Base-by-base conservation (phyloP, 2,797 vertebrate species). In the Parauchenoglanis ngamensis region DNA sequence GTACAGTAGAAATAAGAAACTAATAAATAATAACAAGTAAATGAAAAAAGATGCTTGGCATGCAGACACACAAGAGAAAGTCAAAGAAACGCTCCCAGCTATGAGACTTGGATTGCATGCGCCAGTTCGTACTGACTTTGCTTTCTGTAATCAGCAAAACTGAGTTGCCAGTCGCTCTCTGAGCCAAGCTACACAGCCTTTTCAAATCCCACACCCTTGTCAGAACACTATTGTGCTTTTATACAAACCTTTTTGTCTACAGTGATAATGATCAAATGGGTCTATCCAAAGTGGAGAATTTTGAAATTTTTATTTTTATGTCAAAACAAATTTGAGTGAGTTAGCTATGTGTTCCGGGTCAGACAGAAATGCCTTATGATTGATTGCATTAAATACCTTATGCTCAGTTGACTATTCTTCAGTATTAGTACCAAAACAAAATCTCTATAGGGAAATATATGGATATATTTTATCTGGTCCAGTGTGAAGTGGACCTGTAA, bases 1-100 rank as follows among this genome's bases (percentile, higher is more conserved):
- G n/a, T 73, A 80, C 86, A 88, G 89, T 78, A 59, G 61, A 87
- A 84, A 59, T 83, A 85, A 89, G 40, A 87, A 86, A 84, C 83
- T 90, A 89, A 90, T 86, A 90, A 83, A 72, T 86, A 87, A 46
- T 40, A 73, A 52, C 52, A 21, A 57, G 8, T 57, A 79, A 57
- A 79, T 57, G 28, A 83, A 65, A 86, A 75, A 83, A 83, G 23
- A 75, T 75, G 83, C 72, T 90, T 90, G 85, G 57, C 63, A 78
- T 68, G 25, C 77, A 86, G 82, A 86, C 52, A 70, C 63, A 63
- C 61, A 61, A 46, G 67, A 77, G 59, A 84, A 63, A 28, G 75
- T 31, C 57, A 44, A 85, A 72, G 82, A 86, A 77, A 83, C 65
- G 3, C 10, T 78, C 25, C 8, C 13, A 73, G 57, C 44, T 79